phyloP scores from a whole-genome alignment of 2,113 vertebrate species.

The Drymodes brunneopygia region DNA sequence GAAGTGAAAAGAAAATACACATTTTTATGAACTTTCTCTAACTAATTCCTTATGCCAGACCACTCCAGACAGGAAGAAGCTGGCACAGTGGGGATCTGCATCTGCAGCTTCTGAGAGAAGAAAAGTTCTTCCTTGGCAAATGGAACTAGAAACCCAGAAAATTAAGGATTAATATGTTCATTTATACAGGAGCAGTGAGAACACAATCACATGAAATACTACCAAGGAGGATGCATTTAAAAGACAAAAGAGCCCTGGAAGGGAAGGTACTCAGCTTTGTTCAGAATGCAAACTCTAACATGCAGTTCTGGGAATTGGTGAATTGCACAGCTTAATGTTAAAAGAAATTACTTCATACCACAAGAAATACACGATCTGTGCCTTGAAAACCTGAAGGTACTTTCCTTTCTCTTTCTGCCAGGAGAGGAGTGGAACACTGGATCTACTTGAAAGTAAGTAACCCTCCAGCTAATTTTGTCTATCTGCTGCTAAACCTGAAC shows the following conservation, averaged over 20 bases:
- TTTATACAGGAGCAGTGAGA: constrained; percentile 44
- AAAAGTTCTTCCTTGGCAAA: constrained; percentile 32
- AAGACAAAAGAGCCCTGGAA: constrained; percentile 36
- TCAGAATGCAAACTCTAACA: constrained; percentile 11
- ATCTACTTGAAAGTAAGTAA: not conserved
- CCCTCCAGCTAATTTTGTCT: constrained; percentile 7
- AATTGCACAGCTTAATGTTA: constrained; percentile 19
- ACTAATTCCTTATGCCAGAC: constrained; percentile 12
- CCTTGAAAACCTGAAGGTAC: constrained; percentile 17
- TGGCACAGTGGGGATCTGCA: not conserved
- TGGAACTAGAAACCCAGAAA: constrained; percentile 38
- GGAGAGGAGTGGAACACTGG: not conserved
- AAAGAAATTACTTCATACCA: constrained; percentile 29
- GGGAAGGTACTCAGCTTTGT: constrained; percentile 42
- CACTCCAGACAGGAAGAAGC: constrained; percentile 17
- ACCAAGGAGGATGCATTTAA: constrained; percentile 30
- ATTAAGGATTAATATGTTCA: constrained; percentile 64
- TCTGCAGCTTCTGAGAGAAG: constrained; percentile 33
- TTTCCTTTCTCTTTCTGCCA: not conserved
- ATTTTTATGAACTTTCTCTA: constrained; percentile 21
- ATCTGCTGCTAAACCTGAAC: not conserved
- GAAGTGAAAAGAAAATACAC: not conserved
- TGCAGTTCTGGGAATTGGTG: constrained; percentile 26
- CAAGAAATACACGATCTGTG: not conserved
- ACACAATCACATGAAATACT: constrained; percentile 12